A percentile compares a stretch with the other conserved stretches of the same genome.
phyloP scores from a whole-genome alignment of 1,140 invertebrate species.

The Drosophila rhopaloa region DNA sequence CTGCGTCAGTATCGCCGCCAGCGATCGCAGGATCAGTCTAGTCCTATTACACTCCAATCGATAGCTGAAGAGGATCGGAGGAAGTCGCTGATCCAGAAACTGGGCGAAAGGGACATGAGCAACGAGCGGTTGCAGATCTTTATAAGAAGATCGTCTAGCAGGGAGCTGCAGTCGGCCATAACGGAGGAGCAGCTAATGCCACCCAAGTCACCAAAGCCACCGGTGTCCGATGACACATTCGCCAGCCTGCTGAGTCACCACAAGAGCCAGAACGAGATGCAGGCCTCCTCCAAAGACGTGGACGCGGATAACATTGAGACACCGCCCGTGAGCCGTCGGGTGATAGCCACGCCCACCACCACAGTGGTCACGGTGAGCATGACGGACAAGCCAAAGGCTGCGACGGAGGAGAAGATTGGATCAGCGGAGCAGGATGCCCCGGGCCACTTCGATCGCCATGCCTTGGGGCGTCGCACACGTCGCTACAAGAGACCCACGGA shows the following conservation, averaged over 20 bases:
- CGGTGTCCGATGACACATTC: slow-evolving; percentile 58
- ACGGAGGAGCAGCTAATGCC: slow-evolving; percentile 22
- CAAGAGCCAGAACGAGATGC: slow-evolving; percentile 85
- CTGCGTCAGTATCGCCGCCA: slow-evolving; percentile 78
- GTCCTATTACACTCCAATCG: slow-evolving; percentile 84
- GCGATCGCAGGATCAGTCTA: slow-evolving; percentile 67
- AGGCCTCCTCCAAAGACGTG: slow-evolving; percentile 89
- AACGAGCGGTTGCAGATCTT: slow-evolving; percentile 86
- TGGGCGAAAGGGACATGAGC: slow-evolving; percentile 84
- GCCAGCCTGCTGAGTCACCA: slow-evolving; percentile 62
- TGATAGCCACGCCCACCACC: slow-evolving; percentile 81
- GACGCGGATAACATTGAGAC: slow-evolving; percentile 96
- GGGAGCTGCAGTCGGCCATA: slow-evolving; percentile 24
- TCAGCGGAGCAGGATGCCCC: slow-evolving; percentile 85
- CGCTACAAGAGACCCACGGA: slow-evolving; percentile 91
- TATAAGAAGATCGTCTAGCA: slow-evolving; percentile 85
- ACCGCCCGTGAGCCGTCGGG: slow-evolving; percentile 90
- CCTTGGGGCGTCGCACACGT: slow-evolving; percentile 91
- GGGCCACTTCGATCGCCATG: slow-evolving; percentile 94
- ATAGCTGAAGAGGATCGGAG: slow-evolving; percentile 86
- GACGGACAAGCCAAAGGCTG: slow-evolving; percentile 61
- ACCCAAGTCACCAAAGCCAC: slow-evolving; percentile 39
- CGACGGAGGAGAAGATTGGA: slow-evolving; percentile 27
- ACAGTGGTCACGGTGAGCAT: slow-evolving; percentile 75
- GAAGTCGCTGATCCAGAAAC: slow-evolving; percentile 76